phyloP scores from a whole-genome alignment of 1,140 invertebrate genomes.

The Steinernema feltiae region DNA sequence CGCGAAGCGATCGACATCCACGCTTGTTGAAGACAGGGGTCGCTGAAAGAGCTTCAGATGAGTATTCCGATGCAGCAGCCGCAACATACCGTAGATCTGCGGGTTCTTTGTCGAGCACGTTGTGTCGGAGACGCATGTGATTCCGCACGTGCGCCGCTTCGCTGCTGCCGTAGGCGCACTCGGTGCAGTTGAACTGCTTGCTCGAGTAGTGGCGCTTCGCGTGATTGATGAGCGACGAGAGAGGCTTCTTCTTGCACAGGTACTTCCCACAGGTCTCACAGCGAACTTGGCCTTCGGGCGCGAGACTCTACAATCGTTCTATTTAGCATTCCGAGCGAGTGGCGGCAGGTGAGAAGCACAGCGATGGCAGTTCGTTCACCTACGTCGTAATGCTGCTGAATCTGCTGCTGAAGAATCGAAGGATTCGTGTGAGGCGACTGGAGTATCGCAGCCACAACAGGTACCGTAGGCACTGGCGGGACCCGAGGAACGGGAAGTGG shows the following conservation, averaged over 20 bases:
- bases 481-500: too few species aligned
- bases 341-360: not conserved
- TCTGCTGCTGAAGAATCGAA: not conserved
- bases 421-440: not conserved
- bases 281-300: not conserved
- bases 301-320: not conserved
- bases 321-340: not conserved
- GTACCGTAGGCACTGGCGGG: not conserved
- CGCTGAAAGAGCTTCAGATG: conserved; percentile 21
- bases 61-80: not conserved
- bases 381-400: conserved; percentile 1
- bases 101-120: not conserved
- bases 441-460: not conserved
- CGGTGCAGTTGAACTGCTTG: conserved; percentile 25
- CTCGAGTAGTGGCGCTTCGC: conserved; percentile 24
- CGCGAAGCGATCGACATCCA: conserved; percentile 22
- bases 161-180: conserved; percentile 22
- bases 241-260: conserved; percentile 16
- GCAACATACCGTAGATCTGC: conserved; percentile 1
- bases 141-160: conserved; percentile 23
- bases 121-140: conserved; percentile 22
- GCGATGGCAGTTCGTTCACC: not conserved
- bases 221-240: conserved; percentile 20
- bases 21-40: conserved; percentile 15
- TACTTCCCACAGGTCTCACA: conserved; percentile 8